A percentile compares a stretch with the other conserved stretches of the same genome.
Evolutionary conservation across 1,140 invertebrate genomes (phyloP).

Genomic region (Formica selysi): DNA sequence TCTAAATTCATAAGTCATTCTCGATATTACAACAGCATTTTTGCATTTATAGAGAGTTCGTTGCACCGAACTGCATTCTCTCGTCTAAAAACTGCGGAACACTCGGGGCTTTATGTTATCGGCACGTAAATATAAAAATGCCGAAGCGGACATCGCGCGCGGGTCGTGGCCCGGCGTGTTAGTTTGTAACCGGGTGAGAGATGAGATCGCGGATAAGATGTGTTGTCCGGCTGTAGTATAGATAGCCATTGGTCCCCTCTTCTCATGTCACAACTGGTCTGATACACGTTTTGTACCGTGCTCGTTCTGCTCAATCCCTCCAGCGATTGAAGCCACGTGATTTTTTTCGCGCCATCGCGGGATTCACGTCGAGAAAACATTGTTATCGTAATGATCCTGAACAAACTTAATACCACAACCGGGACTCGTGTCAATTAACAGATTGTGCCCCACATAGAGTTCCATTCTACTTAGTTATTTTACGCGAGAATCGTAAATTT

Average conservation of each 20-base stretch:
- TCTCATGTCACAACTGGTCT: slow-evolving; percentile 75
- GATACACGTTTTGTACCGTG: slow-evolving; percentile 66
- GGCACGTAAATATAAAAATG: slow-evolving; percentile 67
- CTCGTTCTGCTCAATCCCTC: slow-evolving; percentile 57
- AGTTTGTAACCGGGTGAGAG: slow-evolving; percentile 79
- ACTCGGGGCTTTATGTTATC: slow-evolving; percentile 65
- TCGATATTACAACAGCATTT: slow-evolving; percentile 21
- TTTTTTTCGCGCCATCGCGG: slow-evolving; percentile 41
- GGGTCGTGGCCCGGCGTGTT: slow-evolving; percentile 76
- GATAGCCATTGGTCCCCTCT: slow-evolving; percentile 80
- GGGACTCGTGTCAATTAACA: slow-evolving; percentile 16
- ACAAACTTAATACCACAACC: not conserved
- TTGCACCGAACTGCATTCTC: slow-evolving; percentile 21
- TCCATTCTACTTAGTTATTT: not conserved
- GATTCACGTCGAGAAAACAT: slow-evolving; percentile 48
- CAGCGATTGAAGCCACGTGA: slow-evolving; percentile 41
- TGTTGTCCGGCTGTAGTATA: slow-evolving; percentile 73
- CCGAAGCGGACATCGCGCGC: slow-evolving; percentile 69
- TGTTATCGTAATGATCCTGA: slow-evolving; percentile 17
- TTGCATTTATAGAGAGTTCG: slow-evolving; percentile 5
- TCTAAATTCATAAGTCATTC: not conserved
- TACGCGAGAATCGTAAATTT: not conserved
- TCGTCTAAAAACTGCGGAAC: slow-evolving; percentile 57
- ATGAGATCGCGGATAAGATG: slow-evolving; percentile 83
- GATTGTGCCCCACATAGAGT: not conserved